Evolutionary conservation across 2,888 invertebrate species (phyloP).

Genomic region (Thereva nobilitata): DNA sequence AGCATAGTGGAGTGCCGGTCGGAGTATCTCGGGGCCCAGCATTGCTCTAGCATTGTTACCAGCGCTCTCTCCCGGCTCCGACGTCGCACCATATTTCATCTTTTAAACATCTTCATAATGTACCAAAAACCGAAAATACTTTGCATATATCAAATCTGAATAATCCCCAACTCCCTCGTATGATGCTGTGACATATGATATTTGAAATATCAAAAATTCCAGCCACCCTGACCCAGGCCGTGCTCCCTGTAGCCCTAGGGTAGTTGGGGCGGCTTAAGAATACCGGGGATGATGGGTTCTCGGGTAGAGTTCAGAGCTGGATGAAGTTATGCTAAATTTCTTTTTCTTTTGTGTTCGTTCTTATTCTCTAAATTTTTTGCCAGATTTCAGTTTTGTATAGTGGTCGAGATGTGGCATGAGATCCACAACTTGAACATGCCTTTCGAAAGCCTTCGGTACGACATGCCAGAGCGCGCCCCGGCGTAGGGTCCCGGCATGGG

Average conservation of each 20-base stretch:
- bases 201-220: slow-evolving; percentile 38
- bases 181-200: slow-evolving; percentile 32
- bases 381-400: slow-evolving; percentile 7
- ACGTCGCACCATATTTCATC: slow-evolving; percentile 36
- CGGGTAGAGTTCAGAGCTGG: slow-evolving; percentile 1
- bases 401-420: background rate
- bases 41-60: background rate
- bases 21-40: background rate
- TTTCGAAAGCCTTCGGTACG: no score
- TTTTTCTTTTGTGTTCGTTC: slow-evolving; percentile 8
- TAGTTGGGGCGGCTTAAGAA: slow-evolving; percentile 4
- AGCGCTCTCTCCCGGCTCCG: background rate
- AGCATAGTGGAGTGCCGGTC: background rate
- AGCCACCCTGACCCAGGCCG: slow-evolving; percentile 31
- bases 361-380: background rate
- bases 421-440: no score
- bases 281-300: background rate
- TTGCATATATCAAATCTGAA: slow-evolving; percentile 36
- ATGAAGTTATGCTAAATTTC: slow-evolving; percentile 23
- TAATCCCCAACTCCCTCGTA: slow-evolving; percentile 19
- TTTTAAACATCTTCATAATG: slow-evolving; percentile 35
- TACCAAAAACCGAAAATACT: slow-evolving; percentile 37
- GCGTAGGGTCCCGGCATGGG: no score
- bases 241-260: slow-evolving; percentile 18
- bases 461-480: no score